phyloP scores from a whole-genome alignment of 2,113 vertebrate species.

The Paramormyrops kingsleyae region DNA sequence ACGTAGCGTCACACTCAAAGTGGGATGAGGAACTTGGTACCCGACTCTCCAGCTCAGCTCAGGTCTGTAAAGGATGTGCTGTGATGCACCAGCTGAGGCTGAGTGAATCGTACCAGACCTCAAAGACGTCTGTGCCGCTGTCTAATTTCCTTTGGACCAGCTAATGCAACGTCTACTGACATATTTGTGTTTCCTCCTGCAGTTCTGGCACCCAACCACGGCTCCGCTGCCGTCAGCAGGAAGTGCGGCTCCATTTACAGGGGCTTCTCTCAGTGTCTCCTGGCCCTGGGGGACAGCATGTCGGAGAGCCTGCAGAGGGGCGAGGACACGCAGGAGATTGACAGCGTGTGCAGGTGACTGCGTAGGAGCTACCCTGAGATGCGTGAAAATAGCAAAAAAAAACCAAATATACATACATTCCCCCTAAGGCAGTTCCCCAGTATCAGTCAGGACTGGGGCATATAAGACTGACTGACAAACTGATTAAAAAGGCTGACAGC shows the following conservation, averaged over 20 bases:
- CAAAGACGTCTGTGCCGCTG: too few species aligned
- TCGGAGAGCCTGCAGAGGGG: constrained; percentile 55
- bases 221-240: constrained; percentile 54
- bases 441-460: background rate
- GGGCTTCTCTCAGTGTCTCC: constrained; percentile 85
- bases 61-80: background rate
- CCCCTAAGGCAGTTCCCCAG: background rate
- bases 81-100: background rate
- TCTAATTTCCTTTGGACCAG: background rate
- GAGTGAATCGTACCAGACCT: background rate
- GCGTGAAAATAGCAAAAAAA: background rate
- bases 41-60: background rate
- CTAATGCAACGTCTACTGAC: background rate
- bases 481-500: background rate
- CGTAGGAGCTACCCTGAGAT: background rate
- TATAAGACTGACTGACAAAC: background rate
- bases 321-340: constrained; percentile 70
- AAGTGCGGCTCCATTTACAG: constrained; percentile 87
- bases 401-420: background rate
- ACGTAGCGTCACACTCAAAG: background rate
- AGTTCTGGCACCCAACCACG: constrained; percentile 51
- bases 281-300: constrained; percentile 86
- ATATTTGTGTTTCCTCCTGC: constrained; percentile 17
- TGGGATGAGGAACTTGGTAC: background rate
- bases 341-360: constrained; percentile 85